Percentiles rank a stretch among this genome's conserved stretches.
Conservation (phyloP, 1,140 invertebrate genomes). For the Neelides sp. region DNA sequence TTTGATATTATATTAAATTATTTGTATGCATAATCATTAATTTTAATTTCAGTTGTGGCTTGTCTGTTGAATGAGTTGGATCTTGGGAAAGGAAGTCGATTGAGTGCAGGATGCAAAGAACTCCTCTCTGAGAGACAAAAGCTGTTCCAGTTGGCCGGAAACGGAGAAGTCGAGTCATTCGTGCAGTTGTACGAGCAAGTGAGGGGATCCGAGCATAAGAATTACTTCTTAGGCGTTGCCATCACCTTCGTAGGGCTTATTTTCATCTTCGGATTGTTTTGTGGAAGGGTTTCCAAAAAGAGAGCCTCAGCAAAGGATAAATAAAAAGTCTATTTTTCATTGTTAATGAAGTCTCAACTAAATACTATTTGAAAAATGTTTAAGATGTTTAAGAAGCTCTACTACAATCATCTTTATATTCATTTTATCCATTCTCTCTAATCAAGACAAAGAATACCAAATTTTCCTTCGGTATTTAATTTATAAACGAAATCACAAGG, state of each 20-base stretch:
- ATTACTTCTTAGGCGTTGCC: slow-evolving; percentile 60
- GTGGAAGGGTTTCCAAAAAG: slow-evolving; percentile 60
- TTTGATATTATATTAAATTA: slow-evolving; percentile 7
- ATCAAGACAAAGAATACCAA: too few relatives aligned
- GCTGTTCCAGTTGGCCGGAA: slow-evolving; percentile 23
- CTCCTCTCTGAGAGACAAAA: slow-evolving; percentile 18
- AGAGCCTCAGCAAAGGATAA: slow-evolving; percentile 56
- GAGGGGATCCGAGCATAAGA: slow-evolving; percentile 54
- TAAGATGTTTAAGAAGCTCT: too few relatives aligned
- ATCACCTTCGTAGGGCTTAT: slow-evolving; percentile 58
- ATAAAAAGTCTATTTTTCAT: too few relatives aligned
- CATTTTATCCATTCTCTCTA: too few relatives aligned
- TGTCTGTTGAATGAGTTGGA: slow-evolving; percentile 25
- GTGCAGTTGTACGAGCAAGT: slow-evolving; percentile 57
- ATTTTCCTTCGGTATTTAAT: too few relatives aligned
- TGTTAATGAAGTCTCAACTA: too few relatives aligned
- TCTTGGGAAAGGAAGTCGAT: slow-evolving; percentile 12
- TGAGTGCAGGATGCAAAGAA: slow-evolving; percentile 19
- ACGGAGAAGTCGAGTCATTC: slow-evolving; percentile 48
- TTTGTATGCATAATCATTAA: slow-evolving; percentile 6
- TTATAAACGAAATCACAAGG: too few relatives aligned
- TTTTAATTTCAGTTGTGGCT: slow-evolving; percentile 35
- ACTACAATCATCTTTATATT: background rate
- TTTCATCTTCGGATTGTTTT: slow-evolving; percentile 67
- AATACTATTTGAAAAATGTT: too few relatives aligned